Conservation (phyloP, 2,113 vertebrate genomes). For the Neofelis nebulosa region DNA sequence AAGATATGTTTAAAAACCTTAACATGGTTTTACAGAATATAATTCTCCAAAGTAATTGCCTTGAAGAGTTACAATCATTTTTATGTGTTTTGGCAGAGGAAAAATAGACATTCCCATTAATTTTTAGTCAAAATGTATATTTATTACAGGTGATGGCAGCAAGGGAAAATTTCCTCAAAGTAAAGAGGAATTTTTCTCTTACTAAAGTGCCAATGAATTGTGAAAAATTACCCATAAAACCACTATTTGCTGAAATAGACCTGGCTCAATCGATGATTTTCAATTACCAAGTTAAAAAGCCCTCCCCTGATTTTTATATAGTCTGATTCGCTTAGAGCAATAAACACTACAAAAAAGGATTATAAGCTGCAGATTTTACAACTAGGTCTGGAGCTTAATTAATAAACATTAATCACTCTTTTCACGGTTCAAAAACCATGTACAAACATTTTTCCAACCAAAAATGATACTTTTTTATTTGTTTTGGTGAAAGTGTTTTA, state of each 20-base stretch:
- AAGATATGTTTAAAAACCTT: not conserved
- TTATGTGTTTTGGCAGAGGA: not conserved
- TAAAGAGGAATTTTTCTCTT: constrained; percentile 66
- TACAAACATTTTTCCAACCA: not conserved
- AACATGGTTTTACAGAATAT: not conserved
- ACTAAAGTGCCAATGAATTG: constrained; percentile 67
- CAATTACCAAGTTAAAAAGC: constrained; percentile 52
- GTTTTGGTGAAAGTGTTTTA: not conserved
- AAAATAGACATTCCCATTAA: not conserved
- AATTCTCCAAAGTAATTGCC: constrained; percentile 39
- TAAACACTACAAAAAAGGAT: constrained; percentile 16
- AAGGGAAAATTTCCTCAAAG: constrained; percentile 32
- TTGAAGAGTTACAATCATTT: constrained; percentile 9
- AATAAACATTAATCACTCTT: not conserved
- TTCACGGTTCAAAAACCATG: not conserved
- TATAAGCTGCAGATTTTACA: not conserved
- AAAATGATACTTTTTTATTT: not conserved
- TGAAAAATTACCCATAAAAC: constrained; percentile 56
- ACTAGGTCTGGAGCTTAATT: not conserved
- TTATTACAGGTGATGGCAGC: constrained; percentile 20
- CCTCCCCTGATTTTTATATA: not conserved
- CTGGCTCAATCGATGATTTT: constrained; percentile 47
- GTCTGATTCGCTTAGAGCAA: not conserved
- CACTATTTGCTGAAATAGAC: constrained; percentile 58
- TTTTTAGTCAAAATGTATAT: constrained; percentile 39